Conservation (phyloP, 2,797 vertebrate genomes). For the Balearica regulorum region DNA sequence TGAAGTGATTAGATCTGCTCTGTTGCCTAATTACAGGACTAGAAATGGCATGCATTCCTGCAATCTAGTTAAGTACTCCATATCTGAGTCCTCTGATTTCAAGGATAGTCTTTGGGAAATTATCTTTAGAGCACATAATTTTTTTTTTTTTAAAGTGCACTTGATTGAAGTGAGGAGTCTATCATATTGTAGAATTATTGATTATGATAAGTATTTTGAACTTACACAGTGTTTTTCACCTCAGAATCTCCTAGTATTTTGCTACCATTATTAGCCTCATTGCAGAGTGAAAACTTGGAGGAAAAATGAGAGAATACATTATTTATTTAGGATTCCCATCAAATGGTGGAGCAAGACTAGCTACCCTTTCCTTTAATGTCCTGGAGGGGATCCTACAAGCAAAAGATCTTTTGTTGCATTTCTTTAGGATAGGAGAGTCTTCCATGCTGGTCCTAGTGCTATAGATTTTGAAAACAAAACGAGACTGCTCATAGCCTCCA, state of each 20-base stretch:
- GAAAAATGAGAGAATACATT: neutral
- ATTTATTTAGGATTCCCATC: neutral
- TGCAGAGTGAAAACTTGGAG: neutral
- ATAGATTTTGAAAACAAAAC: neutral
- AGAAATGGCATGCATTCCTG: constrained; percentile 27
- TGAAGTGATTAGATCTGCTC: constrained; percentile 55
- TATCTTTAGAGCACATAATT: neutral
- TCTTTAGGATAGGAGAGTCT: neutral
- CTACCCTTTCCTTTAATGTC: neutral
- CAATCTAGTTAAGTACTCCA: constrained; percentile 23
- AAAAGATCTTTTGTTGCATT: neutral
- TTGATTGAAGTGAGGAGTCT: constrained; percentile 7
- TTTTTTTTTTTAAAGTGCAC: neutral
- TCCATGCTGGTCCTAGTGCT: neutral
- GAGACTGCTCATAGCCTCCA: neutral
- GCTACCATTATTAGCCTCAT: neutral
- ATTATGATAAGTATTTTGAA: neutral
- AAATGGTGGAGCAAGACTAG: neutral
- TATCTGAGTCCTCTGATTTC: constrained; percentile 30
- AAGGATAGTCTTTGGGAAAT: constrained; percentile 32
- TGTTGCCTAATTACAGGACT: constrained; percentile 49
- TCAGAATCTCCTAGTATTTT: neutral
- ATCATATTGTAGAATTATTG: constrained; percentile 24
- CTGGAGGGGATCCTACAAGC: neutral
- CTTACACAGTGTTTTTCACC: neutral